Evolutionary conservation across 2,113 vertebrate genomes (phyloP), one percentile per base, ranked within the genome.

Genomic region (Gadus chalcogrammus): DNA sequence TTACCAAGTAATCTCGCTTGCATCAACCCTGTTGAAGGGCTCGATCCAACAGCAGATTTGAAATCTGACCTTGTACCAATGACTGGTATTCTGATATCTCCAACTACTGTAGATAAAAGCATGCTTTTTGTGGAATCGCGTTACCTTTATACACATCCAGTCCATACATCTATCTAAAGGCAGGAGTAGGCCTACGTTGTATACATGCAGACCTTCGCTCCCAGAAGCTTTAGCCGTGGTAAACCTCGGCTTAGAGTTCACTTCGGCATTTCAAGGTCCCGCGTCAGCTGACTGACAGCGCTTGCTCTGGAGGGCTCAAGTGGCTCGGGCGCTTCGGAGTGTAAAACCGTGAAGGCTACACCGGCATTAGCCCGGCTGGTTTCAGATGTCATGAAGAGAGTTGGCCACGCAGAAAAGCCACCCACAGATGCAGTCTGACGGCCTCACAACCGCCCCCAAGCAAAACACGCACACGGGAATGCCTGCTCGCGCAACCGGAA

Each of bases 321-420:
- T 89, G 91, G 89, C 87, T 68, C 59, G 82, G 91, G 78, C 84
- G 86, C 90, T 91, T 90, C 89, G 91, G 91, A 91, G 91, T 92
- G 93, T 92, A 91, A 93, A 35, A 35, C 31, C 31, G 31, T 35
- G 4, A 35, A 35, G 31, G 31, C 31, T 35, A 35, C 31, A 93
- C 87, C 88, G 85, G 83, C 79, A 72, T 24, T 82, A 82, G 84
- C 90, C 90, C 91, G 91, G 90, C 89, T 92, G 83, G 85, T 91
- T 91, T 93, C 91, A 93, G 88, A 90, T 93, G 93, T 94, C 93
- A 93, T 90, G 59, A 83, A 77, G 77, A 90, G 81, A 90, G 92
- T 86, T 87, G 84, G 85, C 86, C 85, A 87, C 88, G 88, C 86
- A 88, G 75, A 78, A 83, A 91, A 87, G 90, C 83, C 74, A 52